Evolutionary conservation across 2,888 invertebrate genomes (phyloP), one percentile per base, ranked within the genome.

Genomic region (Epinotia bilunana): DNA sequence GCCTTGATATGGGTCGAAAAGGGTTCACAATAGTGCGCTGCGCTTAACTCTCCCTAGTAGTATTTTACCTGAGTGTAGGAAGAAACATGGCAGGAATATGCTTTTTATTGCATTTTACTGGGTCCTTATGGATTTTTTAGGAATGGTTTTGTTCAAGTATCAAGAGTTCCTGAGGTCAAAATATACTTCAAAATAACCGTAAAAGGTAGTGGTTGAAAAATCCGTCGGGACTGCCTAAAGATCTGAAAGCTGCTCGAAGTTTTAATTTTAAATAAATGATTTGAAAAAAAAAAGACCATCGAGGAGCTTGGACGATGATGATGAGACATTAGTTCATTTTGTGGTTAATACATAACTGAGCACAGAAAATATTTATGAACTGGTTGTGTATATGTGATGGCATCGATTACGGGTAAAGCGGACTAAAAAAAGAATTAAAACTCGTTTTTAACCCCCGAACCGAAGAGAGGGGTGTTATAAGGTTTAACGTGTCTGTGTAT

Each of bases 1-100:
- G 80, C 83, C 84, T 87, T 90, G 90, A 90, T 84, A 83, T 87
- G 90, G 90, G 90, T 90, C 88, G 84, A 84, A 86, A 87, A 86
- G 87, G 90, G 87, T 87, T 87, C 89, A 87, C 70, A 72, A 88
- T 87, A 84, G 86, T 82, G 79, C 79, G 79, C 78, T 80, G 80
- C 80, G 80, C 84, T 83, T 80, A 80, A 78, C 81, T 84, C 81
- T 80, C 83, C 82, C 65, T 64, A 82, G 82, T 81, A 85, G 86
- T 87, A 88, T 87, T 88, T 88, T 82, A 85, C 85, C 83, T 84
- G 81, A 83, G 80, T 81, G 81, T 81, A 81, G 80, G 82, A 82
- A 80, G 78, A 81, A 86, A 85, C 84, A 86, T 81, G 81, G 82
- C 79, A 75, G 79, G 84, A 84, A 87, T 87, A 87, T 83, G 85